Evolutionary conservation across 2,797 vertebrate species (phyloP).

Genomic region (Chanos chanos): DNA sequence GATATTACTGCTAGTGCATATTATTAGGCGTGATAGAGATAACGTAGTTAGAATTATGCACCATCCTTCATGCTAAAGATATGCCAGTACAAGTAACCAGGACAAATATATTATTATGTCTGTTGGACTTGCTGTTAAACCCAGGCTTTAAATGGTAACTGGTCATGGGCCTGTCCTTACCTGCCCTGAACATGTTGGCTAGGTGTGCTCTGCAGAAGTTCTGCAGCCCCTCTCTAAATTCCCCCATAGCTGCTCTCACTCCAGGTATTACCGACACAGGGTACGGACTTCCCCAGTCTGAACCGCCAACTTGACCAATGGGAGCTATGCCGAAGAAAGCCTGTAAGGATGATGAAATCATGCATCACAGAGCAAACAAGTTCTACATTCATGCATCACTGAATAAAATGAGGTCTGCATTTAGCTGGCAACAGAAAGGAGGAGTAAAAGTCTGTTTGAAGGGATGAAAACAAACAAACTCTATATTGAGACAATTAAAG

Average conservation of each 20-base stretch:
- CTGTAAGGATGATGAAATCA: slow-evolving; percentile 36
- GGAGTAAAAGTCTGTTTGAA: no score
- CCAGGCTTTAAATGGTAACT: not conserved
- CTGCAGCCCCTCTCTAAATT: slow-evolving; percentile 56
- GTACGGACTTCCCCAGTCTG: slow-evolving; percentile 14
- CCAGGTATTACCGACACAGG: slow-evolving; percentile 45
- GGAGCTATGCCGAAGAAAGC: slow-evolving; percentile 54
- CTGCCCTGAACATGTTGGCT: slow-evolving; percentile 50
- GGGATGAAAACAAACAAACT: no score
- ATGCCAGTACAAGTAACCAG: no score
- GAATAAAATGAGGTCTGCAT: no score
- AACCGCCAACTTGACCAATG: not conserved
- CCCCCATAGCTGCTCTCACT: slow-evolving; percentile 50
- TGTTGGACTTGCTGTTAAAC: not conserved
- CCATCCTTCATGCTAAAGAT: no score
- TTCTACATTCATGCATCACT: no score
- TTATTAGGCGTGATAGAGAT: no score
- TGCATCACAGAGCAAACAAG: no score
- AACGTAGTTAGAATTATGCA: no score
- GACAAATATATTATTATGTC: not conserved
- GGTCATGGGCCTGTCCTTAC: slow-evolving; percentile 42
- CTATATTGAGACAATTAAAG: no score
- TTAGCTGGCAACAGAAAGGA: no score
- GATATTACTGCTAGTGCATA: not conserved
- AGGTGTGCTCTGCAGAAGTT: slow-evolving; percentile 58